Evolutionary conservation across 1,140 invertebrate species (phyloP).

Genomic region (Bombus sylvicola): DNA sequence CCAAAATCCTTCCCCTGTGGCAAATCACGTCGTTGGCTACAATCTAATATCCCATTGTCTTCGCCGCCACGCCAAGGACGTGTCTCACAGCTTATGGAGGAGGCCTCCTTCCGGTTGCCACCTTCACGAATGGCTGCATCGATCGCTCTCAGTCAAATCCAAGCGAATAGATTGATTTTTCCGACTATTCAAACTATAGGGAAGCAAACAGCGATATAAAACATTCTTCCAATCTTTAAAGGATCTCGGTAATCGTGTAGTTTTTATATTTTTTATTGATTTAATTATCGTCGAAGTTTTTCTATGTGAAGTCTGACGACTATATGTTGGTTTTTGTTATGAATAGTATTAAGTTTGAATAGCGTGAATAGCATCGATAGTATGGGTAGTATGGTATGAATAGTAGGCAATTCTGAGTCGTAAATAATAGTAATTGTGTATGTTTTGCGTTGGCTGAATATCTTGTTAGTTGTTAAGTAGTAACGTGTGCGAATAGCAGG

Average conservation of each 20-base stretch:
- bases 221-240: background rate
- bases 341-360: background rate
- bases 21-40: constrained; percentile 53
- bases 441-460: background rate
- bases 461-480: background rate
- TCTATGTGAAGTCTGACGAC: too few relatives aligned
- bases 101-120: background rate
- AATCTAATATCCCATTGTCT: constrained; percentile 49
- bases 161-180: background rate
- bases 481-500: background rate
- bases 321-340: too few relatives aligned
- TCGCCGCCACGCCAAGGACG: constrained; percentile 6
- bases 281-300: too few relatives aligned
- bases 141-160: background rate
- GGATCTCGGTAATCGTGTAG: background rate
- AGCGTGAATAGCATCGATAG: too few relatives aligned
- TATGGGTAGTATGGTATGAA: too few relatives aligned
- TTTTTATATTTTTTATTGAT: too few relatives aligned
- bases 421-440: too few relatives aligned
- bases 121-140: background rate
- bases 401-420: too few relatives aligned
- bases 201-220: background rate
- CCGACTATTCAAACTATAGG: too few relatives aligned
- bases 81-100: background rate
- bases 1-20: constrained; percentile 53